Evolutionary conservation across 1,140 invertebrate species (phyloP).

Genomic region (Drosophila micromelanica): DNA sequence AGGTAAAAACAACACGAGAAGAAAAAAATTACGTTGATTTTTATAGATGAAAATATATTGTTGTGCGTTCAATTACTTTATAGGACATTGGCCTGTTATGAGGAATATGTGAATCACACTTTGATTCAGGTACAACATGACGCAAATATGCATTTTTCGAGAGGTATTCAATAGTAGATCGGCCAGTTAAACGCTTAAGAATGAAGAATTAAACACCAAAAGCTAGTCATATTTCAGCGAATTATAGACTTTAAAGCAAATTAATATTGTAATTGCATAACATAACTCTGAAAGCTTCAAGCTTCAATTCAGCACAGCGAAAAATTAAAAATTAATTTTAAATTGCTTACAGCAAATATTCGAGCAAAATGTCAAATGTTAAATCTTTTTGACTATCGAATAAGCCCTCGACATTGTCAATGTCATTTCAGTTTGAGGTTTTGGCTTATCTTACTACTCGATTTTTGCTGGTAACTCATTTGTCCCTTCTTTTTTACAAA

Average conservation of each 20-base stretch:
- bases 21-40: slow-evolving; percentile 37
- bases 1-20: slow-evolving; percentile 13
- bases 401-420: slow-evolving; percentile 3
- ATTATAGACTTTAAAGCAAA: no score
- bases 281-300: no score
- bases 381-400: not conserved
- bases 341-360: no score
- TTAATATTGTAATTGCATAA: no score
- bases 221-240: no score
- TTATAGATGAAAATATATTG: slow-evolving; percentile 58
- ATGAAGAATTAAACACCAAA: no score
- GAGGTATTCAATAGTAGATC: not conserved
- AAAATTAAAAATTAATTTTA: no score
- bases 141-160: not conserved
- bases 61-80: slow-evolving; percentile 50
- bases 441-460: not conserved
- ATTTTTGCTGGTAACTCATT: slow-evolving; percentile 1
- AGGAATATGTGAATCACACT: not conserved
- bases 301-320: no score
- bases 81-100: slow-evolving; percentile 5
- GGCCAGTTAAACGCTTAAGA: not conserved
- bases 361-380: not conserved
- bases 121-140: not conserved
- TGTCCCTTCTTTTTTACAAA: slow-evolving; percentile 4
- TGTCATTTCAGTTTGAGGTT: slow-evolving; percentile 6